phyloP scores from a whole-genome alignment of 2,888 invertebrate genomes.

The Limenitis camilla region DNA sequence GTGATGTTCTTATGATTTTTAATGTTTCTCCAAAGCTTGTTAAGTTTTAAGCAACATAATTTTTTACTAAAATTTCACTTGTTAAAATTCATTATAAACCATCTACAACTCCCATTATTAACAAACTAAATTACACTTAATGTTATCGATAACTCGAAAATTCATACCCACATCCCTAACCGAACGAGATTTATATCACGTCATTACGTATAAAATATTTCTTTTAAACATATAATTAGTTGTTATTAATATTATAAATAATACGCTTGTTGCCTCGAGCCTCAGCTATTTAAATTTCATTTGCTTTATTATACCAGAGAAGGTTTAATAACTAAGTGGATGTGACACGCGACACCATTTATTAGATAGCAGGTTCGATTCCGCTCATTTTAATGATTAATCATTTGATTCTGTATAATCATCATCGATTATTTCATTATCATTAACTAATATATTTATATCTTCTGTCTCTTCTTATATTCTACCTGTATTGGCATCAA shows the following conservation, averaged over 20 bases:
- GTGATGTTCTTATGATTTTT: too few species aligned
- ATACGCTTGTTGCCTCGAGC: slow-evolving; percentile 43
- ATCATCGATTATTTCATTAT: not conserved
- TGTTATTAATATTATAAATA: slow-evolving; percentile 74
- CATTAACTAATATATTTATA: not conserved
- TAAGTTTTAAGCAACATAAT: too few species aligned
- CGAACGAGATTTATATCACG: slow-evolving; percentile 69
- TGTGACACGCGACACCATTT: slow-evolving; percentile 16
- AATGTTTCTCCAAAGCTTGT: too few species aligned
- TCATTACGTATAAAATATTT: slow-evolving; percentile 74
- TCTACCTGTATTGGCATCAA: too few species aligned
- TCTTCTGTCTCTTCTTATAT: too few species aligned
- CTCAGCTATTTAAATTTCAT: slow-evolving; percentile 39
- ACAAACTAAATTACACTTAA: slow-evolving; percentile 5
- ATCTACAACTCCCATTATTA: too few species aligned
- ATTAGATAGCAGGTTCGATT: slow-evolving; percentile 15
- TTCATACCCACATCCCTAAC: slow-evolving; percentile 41
- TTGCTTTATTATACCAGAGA: slow-evolving; percentile 30
- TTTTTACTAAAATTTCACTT: too few species aligned
- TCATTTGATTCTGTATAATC: not conserved
- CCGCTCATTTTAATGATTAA: slow-evolving; percentile 4
- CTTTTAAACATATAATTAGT: slow-evolving; percentile 72
- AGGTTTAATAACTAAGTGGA: slow-evolving; percentile 22
- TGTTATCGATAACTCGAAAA: slow-evolving; percentile 29
- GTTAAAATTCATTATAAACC: too few species aligned